Evolutionary conservation across 1,140 invertebrate species (phyloP).

Genomic region (Saccostrea echinata): DNA sequence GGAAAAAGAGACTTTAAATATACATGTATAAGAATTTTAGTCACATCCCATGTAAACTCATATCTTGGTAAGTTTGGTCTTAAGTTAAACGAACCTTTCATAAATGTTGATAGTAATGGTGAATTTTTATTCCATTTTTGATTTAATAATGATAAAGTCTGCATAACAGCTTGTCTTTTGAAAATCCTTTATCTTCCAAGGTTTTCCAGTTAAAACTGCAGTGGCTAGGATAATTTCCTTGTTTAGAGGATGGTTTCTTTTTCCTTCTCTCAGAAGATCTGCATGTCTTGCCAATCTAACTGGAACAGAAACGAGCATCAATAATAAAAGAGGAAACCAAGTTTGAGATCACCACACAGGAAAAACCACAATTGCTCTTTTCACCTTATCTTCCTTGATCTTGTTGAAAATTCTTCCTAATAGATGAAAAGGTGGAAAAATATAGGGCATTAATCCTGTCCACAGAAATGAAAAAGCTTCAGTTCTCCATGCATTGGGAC

Average conservation of each 20-base stretch:
- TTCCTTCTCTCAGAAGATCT: background rate
- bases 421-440: constrained; percentile 43
- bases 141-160: constrained; percentile 6
- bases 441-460: constrained; percentile 1
- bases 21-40: constrained; percentile 2
- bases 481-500: background rate
- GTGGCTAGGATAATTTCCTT: background rate
- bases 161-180: background rate
- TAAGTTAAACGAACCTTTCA: constrained; percentile 47
- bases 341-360: constrained; percentile 21
- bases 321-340: too few relatives aligned
- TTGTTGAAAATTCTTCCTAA: too few relatives aligned
- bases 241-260: background rate
- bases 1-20: constrained; percentile 40
- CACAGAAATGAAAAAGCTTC: constrained; percentile 15
- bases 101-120: constrained; percentile 33
- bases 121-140: background rate
- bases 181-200: constrained; percentile 37
- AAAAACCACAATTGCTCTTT: background rate
- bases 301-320: constrained; percentile 3
- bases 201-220: constrained; percentile 22
- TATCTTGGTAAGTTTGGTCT: constrained; percentile 31
- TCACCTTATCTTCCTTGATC: constrained; percentile 29
- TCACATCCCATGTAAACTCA: constrained; percentile 43
- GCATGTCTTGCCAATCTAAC: background rate